A percentile compares a stretch with the other conserved stretches of the same genome.
phyloP scores from a whole-genome alignment of 2,797 vertebrate genomes.

The Chaetodon trifasciatus region DNA sequence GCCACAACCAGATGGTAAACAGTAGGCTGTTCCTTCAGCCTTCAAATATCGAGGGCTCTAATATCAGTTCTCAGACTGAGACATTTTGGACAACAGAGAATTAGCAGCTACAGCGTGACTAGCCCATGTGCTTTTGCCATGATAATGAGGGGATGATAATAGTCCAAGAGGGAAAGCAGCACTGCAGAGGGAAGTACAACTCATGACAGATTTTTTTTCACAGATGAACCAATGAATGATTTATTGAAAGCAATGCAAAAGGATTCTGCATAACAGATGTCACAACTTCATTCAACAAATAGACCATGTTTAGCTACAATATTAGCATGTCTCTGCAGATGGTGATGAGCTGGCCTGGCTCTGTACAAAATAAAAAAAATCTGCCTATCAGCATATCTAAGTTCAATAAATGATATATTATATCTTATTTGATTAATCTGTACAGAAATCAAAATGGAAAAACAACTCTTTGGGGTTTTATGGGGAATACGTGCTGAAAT shows the following conservation, averaged over 20 bases:
- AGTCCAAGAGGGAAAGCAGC: conserved; percentile 20
- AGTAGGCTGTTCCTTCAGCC: conserved; percentile 61
- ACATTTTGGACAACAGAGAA: conserved; percentile 70
- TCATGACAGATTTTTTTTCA: neutral
- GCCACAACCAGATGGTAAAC: conserved; percentile 75
- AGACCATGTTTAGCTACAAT: neutral
- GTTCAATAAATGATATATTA: neutral
- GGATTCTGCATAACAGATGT: neutral
- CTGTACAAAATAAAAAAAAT: neutral
- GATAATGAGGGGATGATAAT: neutral
- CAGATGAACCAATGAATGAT: neutral
- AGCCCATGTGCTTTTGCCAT: conserved; percentile 24
- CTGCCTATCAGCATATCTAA: too few relatives aligned
- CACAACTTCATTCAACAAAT: neutral
- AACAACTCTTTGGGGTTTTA: neutral
- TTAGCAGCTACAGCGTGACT: conserved; percentile 52
- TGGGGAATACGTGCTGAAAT: neutral
- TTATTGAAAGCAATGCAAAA: neutral
- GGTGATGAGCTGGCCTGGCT: too few relatives aligned
- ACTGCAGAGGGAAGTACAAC: neutral
- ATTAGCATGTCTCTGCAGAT: neutral
- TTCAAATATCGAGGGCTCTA: conserved; percentile 57
- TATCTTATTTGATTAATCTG: neutral
- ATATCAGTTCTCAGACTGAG: conserved; percentile 67
- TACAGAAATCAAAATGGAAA: neutral